Base-by-base conservation (phyloP, 2,888 invertebrate species). In the Dorcus parallelipipedus region DNA sequence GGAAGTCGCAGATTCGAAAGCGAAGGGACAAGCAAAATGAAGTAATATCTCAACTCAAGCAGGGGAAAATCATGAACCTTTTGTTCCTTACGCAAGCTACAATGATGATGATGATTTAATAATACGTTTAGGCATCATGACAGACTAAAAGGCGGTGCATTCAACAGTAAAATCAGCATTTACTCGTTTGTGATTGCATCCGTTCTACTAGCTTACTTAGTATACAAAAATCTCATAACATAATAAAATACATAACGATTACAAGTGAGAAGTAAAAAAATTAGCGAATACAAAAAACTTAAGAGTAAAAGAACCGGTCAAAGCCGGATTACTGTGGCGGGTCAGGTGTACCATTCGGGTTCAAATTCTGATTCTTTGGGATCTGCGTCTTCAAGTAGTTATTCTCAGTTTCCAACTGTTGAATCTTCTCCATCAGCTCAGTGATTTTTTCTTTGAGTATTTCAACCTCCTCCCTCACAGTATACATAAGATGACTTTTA, bases 401-500 rank as follows among this genome's bases (percentile, higher is more conserved):
- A 77, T 89, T 90, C 76, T 90, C 89, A 58, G 84, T 83, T 75
- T 89, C 89, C 60, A 90, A 76, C 70, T 86, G 85, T 71, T 82
- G 83, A 68, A 88, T 87, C 69, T 85, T 82, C 70, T 87, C 88
- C 81, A 87, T 85, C 68, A 90, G 79, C 71, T 89, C 87, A 9
- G 86, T 84, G 66, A 90, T 90, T 72, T 87, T 88, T 72, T 88
- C 87, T 73, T 88, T 88, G 54, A 90, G 78, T 60, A 88, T 87
- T 75, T 89, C 89, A 42, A 90, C 89, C 73, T 90, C 90, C 74
- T 90, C 89, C 10, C 89, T 80, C 38, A 90, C 89, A 4, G 89
- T 89, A 72, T 87, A 89, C 86, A 89, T 90, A 71, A 90, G 78
- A 78, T 90, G 90, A 71, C 87, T 87, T 76, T 90, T 90, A 42